A percentile compares a stretch with the other conserved stretches of the same genome.
These are phyloP conservation scores for Ceuthmochares aereus DNA, from an alignment of 2,113 vertebrate genomes.

Conservation along the genomic window DNA sequence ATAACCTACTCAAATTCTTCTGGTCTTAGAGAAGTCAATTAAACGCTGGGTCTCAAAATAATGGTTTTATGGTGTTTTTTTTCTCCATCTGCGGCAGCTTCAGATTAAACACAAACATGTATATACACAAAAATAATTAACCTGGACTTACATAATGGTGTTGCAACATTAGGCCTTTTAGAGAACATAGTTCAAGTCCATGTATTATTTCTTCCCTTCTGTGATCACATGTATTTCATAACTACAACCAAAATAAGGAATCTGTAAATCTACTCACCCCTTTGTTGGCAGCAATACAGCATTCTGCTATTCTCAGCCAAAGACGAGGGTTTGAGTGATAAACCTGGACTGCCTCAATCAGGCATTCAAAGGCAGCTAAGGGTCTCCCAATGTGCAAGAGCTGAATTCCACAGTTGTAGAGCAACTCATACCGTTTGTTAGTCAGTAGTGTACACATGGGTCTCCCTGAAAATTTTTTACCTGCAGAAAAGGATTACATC, in stretches of 20 bases:
- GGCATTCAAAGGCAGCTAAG: conserved; percentile 95
- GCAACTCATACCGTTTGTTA: conserved; percentile 94
- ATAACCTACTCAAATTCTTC: not conserved
- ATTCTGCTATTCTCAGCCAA: conserved; percentile 95
- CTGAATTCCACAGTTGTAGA: conserved; percentile 97
- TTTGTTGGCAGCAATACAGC: conserved; percentile 97
- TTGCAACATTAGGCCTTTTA: not conserved
- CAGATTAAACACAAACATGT: not conserved
- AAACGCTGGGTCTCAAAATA: not conserved
- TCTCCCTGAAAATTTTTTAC: conserved; percentile 92
- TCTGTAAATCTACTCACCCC: conserved; percentile 81
- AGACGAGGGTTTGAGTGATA: conserved; percentile 97
- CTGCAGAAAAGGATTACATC: conserved; percentile 63
- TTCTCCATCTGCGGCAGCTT: not conserved
- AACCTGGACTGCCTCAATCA: conserved; percentile 97
- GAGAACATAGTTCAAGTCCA: not conserved
- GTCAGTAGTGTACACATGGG: conserved; percentile 95
- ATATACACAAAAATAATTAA: not conserved
- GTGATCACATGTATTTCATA: not conserved
- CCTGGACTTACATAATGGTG: not conserved
- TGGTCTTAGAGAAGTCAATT: not conserved
- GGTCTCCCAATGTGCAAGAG: conserved; percentile 93
- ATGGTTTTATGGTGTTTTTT: not conserved
- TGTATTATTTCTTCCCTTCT: not conserved
- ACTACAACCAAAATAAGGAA: not conserved